Base-by-base conservation (phyloP, 2,113 vertebrate genomes). In the Dromaius novaehollandiae region DNA sequence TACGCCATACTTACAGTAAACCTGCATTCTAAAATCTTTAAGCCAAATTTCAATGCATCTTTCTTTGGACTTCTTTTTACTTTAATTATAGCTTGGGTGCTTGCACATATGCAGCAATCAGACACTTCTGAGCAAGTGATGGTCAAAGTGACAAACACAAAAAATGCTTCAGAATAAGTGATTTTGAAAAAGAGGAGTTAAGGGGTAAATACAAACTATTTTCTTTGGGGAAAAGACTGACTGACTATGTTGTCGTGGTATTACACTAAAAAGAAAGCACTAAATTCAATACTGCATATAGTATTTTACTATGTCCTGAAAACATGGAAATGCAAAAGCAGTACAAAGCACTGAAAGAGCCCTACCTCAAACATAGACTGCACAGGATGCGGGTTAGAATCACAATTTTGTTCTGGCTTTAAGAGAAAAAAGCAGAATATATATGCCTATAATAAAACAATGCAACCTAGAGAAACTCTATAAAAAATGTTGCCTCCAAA, bases 1-100 rank as follows among this genome's bases (percentile, higher is more conserved):
- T 60, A 32, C 2, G 1, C 14, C 0, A 0, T 44, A 36, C 20
- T 61, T 53, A 6, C 3, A 26, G 34, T 44, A 18, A 91, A 38
- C 48, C 53, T 0, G 0, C 77, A n/a, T 87, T 84, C 61, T 32
- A 38, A 22, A 90, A 51, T 20, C 64, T 4, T 79, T 34, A 55
- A 74, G 46, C 16, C 15, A 48, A 61, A 51, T 60, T 75, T 76
- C 48, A 46, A 12, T 25, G 26, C 2, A 0, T 46, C 46, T 88
- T 77, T 12, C 22, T 75, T 71, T 26, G 50, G 42, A 11, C 40
- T 53, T 95, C 40, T 53, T 95, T 64, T 86, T 48, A 20, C 17
- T 81, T 55, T 53, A 73, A 73, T 91, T 74, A 81, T 81, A 63
- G 34, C 7, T 90, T 74, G 26, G 56, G 26, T 42, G 25, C 44